Percentiles rank a stretch among this genome's conserved stretches.
phyloP scores from a whole-genome alignment of 1,140 invertebrate species.

The Rhagoletis zephyria region DNA sequence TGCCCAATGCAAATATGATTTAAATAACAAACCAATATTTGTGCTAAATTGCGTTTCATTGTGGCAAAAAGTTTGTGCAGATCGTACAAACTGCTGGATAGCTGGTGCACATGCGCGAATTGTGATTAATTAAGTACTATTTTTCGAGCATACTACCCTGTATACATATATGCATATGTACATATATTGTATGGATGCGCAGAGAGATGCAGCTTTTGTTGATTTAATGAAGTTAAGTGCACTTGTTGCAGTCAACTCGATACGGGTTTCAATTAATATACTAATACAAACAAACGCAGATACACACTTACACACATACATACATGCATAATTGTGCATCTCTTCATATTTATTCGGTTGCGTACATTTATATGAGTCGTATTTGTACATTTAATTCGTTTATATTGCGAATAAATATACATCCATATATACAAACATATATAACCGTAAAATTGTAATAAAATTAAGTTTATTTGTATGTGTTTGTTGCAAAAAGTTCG shows the following conservation, averaged over 20 bases:
- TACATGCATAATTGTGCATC: too few relatives aligned
- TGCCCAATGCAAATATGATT: slow-evolving; percentile 22
- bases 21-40: slow-evolving; percentile 48
- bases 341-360: not conserved
- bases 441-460: slow-evolving; percentile 8
- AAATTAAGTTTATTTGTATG: not conserved
- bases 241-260: slow-evolving; percentile 41
- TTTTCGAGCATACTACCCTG: not conserved
- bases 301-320: too few relatives aligned
- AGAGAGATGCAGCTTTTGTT: slow-evolving; percentile 1
- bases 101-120: slow-evolving; percentile 37
- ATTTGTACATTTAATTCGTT: slow-evolving; percentile 28
- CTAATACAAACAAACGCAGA: too few relatives aligned
- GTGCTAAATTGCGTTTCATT: slow-evolving; percentile 26
- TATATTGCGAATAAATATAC: not conserved
- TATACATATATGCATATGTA: not conserved
- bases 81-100: not conserved
- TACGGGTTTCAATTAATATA: slow-evolving; percentile 7
- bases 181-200: not conserved
- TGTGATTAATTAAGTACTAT: slow-evolving; percentile 24
- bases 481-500: not conserved
- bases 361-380: not conserved
- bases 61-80: slow-evolving; percentile 8
- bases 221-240: slow-evolving; percentile 50
- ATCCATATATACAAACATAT: not conserved